Conservation (phyloP, 2,113 vertebrate species). For the Ptilonorhynchus violaceus region DNA sequence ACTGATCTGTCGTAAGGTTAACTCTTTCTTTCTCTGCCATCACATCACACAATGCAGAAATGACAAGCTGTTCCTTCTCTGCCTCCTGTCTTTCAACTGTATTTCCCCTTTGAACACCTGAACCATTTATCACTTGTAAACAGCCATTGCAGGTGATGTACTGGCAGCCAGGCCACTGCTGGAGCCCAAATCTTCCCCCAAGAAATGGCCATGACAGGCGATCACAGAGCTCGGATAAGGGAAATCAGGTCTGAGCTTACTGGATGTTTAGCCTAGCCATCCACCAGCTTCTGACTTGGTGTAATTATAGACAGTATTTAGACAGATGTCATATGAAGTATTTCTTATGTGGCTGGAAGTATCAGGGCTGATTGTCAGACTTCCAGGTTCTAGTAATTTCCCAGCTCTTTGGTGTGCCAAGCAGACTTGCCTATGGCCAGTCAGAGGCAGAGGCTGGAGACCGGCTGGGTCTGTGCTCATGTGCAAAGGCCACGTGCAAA, state of each 20-base stretch:
- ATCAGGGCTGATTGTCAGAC: not conserved
- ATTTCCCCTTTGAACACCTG: not conserved
- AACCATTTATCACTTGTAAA: not conserved
- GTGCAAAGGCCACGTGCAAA: fast-evolving
- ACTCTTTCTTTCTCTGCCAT: not conserved
- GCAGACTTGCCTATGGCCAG: not conserved
- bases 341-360: not conserved
- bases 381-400: not conserved
- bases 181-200: not conserved
- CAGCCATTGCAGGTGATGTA: not conserved
- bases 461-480: fast-evolving
- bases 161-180: not conserved
- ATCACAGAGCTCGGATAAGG: not conserved
- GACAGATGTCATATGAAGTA: not conserved
- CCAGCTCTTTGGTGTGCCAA: not conserved
- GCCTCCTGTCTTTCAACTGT: not conserved
- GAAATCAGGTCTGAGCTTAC: not conserved
- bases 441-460: not conserved
- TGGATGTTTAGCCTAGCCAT: not conserved
- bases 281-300: not conserved
- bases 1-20: not conserved
- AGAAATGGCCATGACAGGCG: not conserved
- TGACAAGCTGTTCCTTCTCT: not conserved
- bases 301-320: not conserved
- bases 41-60: not conserved